Conservation (phyloP, 2,113 vertebrate species). For the Rhineura floridana region DNA sequence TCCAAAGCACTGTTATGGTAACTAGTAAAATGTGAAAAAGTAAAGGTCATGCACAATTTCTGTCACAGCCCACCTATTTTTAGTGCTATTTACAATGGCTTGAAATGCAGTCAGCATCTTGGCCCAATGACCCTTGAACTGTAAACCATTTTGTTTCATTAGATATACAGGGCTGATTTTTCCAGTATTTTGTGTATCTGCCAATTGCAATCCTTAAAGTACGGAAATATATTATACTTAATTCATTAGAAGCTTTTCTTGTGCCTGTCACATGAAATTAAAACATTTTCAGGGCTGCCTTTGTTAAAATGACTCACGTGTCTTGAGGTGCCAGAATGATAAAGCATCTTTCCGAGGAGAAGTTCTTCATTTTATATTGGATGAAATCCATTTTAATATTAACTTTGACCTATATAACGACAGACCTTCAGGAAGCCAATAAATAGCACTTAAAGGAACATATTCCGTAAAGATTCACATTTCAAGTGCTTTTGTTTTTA, state of each 20-base stretch:
- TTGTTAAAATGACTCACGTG: constrained; percentile 45
- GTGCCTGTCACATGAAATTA: constrained; percentile 33
- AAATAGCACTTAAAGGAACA: constrained; percentile 29
- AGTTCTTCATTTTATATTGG: constrained; percentile 46
- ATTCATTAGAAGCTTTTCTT: constrained; percentile 35
- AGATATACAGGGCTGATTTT: constrained; percentile 37
- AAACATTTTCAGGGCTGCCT: constrained; percentile 44
- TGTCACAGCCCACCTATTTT: constrained; percentile 31
- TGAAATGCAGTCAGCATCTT: constrained; percentile 47
- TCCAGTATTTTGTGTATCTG: constrained; percentile 26
- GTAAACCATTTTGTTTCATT: constrained; percentile 42
- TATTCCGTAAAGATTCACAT: constrained; percentile 13
- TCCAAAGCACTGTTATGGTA: background rate
- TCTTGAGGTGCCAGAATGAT: constrained; percentile 8
- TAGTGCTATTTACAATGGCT: constrained; percentile 49
- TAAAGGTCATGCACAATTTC: constrained; percentile 22
- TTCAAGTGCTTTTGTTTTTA: background rate
- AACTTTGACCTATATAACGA: constrained; percentile 55
- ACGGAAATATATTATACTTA: constrained; percentile 33
- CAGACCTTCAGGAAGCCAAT: background rate
- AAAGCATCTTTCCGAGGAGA: constrained; percentile 58
- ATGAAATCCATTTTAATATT: constrained; percentile 50
- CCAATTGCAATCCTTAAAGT: constrained; percentile 29
- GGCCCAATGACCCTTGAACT: constrained; percentile 53
- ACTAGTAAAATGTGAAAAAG: background rate